phyloP scores from a whole-genome alignment of 2,797 vertebrate genomes.

The Setipinna tenuifilis region DNA sequence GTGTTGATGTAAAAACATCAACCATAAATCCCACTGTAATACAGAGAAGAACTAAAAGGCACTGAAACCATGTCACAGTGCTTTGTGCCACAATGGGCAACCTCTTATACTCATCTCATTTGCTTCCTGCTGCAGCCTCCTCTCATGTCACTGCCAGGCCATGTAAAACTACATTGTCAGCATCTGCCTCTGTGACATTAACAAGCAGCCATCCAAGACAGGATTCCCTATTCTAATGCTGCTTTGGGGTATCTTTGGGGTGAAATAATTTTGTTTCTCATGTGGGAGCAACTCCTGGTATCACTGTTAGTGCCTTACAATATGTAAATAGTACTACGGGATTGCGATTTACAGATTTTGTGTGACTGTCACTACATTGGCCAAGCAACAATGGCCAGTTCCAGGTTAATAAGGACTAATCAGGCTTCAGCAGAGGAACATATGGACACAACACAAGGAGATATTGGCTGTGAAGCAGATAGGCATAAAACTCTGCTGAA shows the following conservation, averaged over 20 bases:
- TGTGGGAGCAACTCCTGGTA: too few relatives aligned
- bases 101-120: not conserved
- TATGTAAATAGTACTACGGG: too few relatives aligned
- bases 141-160: not conserved
- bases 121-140: too few relatives aligned
- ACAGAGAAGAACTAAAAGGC: not conserved
- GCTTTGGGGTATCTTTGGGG: not conserved
- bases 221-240: not conserved
- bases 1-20: not conserved
- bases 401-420: too few relatives aligned
- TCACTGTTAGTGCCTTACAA: too few relatives aligned
- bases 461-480: too few relatives aligned
- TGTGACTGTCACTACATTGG: not conserved
- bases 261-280: not conserved
- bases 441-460: too few relatives aligned
- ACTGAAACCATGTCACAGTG: not conserved
- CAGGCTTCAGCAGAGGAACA: too few relatives aligned
- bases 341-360: not conserved
- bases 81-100: not conserved
- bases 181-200: not conserved
- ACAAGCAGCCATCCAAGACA: not conserved
- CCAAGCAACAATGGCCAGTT: not conserved
- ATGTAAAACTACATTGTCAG: not conserved
- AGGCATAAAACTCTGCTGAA: too few relatives aligned
- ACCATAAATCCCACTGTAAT: not conserved